Evolutionary conservation across 2,113 vertebrate species (phyloP).

Genomic region (Vidua macroura): DNA sequence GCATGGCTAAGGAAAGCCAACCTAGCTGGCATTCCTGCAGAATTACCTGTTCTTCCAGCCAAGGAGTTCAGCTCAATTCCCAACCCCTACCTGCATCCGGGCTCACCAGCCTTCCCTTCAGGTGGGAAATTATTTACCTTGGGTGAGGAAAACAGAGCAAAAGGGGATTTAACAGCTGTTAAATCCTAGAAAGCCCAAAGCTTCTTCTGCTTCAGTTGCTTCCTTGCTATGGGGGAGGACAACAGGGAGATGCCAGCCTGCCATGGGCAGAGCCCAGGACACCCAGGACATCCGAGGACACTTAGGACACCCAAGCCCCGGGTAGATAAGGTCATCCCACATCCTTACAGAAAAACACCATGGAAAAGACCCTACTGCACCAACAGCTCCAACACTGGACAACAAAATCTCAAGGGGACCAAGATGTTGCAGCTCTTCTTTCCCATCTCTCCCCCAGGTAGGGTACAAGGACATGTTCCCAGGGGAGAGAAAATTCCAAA

Average conservation of each 20-base stretch:
- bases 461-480: background rate
- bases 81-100: accelerated
- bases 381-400: background rate
- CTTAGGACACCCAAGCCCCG: background rate
- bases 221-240: background rate
- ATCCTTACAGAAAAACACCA: background rate
- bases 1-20: background rate
- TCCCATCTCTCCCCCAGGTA: background rate
- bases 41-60: background rate
- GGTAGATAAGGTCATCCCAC: background rate
- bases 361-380: background rate
- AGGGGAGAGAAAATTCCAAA: background rate
- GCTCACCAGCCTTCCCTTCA: background rate
- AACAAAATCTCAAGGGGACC: background rate
- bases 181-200: background rate
- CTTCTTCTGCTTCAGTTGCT: background rate
- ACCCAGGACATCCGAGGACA: background rate
- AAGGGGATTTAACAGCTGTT: background rate
- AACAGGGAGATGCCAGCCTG: background rate
- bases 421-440: background rate
- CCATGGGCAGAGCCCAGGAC: background rate
- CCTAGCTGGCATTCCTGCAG: background rate
- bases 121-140: background rate
- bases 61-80: background rate
- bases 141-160: background rate